Evolutionary conservation across 2,888 invertebrate genomes (phyloP).

Genomic region (Cephus rjabovi): DNA sequence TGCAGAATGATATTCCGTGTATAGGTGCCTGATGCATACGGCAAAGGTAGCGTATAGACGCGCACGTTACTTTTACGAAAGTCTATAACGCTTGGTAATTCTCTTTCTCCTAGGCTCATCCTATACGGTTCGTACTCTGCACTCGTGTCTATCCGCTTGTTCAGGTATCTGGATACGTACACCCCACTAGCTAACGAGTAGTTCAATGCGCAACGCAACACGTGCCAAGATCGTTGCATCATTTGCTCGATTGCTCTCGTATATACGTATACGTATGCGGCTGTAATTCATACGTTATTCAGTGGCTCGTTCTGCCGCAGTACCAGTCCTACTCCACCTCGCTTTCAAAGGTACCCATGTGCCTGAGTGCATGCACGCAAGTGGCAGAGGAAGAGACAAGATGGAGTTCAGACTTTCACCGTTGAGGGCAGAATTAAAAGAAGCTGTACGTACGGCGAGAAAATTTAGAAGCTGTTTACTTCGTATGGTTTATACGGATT

Average conservation of each 20-base stretch:
- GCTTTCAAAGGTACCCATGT: background rate
- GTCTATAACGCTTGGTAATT: background rate
- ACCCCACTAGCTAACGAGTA: slow-evolving; percentile 20
- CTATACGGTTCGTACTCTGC: background rate
- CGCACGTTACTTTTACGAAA: background rate
- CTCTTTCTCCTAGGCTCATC: background rate
- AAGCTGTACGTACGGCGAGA: slow-evolving; percentile 18
- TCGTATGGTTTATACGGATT: slow-evolving; percentile 18
- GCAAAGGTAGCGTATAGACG: background rate
- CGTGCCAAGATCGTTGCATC: slow-evolving; percentile 50
- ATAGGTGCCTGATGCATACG: background rate
- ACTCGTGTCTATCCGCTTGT: background rate
- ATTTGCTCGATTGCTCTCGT: slow-evolving; percentile 45
- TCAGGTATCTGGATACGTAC: background rate
- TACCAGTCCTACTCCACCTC: background rate
- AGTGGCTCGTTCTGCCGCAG: background rate
- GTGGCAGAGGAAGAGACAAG: background rate
- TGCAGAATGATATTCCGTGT: background rate
- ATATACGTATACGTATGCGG: slow-evolving; percentile 22
- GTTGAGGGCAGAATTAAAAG: slow-evolving; percentile 14
- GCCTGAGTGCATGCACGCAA: background rate
- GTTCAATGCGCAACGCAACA: slow-evolving; percentile 43
- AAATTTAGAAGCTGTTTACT: slow-evolving; percentile 25
- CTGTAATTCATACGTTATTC: slow-evolving; percentile 6
- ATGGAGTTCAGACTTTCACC: slow-evolving; percentile 33